These are phyloP conservation scores for Folsomia manolachei DNA, from an alignment of 2,888 invertebrate genomes.

Conservation along the genomic window DNA sequence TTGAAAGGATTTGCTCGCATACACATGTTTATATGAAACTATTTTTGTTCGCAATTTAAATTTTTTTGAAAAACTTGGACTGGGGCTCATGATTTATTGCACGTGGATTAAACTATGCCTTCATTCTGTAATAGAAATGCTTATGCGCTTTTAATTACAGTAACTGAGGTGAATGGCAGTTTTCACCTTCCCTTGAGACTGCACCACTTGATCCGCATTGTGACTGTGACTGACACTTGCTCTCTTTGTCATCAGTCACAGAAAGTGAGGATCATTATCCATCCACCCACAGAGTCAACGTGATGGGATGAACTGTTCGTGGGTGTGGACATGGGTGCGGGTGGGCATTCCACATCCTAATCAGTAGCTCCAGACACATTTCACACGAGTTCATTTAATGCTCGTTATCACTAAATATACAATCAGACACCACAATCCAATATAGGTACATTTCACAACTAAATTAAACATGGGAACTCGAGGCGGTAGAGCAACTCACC, in stretches of 20 bases:
- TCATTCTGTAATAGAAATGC: too few relatives aligned
- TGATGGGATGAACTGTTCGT: neutral
- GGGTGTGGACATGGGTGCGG: too few relatives aligned
- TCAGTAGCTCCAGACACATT: neutral
- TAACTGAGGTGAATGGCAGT: too few relatives aligned
- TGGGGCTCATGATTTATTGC: too few relatives aligned
- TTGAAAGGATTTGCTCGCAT: too few relatives aligned
- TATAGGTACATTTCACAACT: neutral
- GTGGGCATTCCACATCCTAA: neutral
- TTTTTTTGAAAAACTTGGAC: too few relatives aligned
- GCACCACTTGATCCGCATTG: neutral
- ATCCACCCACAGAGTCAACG: neutral
- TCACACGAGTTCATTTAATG: neutral
- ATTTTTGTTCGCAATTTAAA: too few relatives aligned
- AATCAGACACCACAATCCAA: neutral
- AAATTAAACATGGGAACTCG: neutral
- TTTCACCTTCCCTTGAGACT: neutral
- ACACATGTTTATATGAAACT: too few relatives aligned
- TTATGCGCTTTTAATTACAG: too few relatives aligned
- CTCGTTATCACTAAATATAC: neutral
- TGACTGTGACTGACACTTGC: neutral
- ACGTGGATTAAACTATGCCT: too few relatives aligned
- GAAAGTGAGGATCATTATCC: neutral
- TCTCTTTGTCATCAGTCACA: neutral
- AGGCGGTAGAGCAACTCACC: too few relatives aligned